Evolutionary conservation across 2,888 invertebrate genomes (phyloP).

Genomic region (Subacronicta megacephala): DNA sequence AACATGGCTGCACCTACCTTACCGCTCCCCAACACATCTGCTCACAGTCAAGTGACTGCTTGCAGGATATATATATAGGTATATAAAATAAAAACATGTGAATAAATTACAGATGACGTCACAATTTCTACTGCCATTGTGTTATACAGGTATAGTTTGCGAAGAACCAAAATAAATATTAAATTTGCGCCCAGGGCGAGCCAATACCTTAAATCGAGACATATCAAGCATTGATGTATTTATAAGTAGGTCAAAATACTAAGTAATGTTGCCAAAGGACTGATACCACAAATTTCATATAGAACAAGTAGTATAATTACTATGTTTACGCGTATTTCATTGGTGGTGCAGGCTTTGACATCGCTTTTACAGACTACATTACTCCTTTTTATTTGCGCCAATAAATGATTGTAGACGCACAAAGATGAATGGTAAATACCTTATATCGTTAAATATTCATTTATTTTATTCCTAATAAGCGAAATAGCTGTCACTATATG

Average conservation of each 20-base stretch:
- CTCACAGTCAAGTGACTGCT: no score
- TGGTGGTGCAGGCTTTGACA: slow-evolving; percentile 31
- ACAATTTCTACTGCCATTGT: no score
- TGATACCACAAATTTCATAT: neutral
- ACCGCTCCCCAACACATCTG: no score
- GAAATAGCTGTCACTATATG: slow-evolving; percentile 2
- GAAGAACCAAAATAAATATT: no score
- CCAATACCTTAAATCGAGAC: no score
- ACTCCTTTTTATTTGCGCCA: neutral
- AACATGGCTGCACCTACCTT: no score
- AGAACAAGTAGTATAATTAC: slow-evolving; percentile 7
- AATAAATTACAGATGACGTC: no score
- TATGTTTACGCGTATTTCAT: slow-evolving; percentile 26
- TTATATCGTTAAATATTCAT: neutral
- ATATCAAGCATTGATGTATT: no score
- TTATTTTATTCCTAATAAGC: slow-evolving; percentile 14
- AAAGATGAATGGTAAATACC: neutral
- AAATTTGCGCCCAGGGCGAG: no score
- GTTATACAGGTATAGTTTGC: no score
- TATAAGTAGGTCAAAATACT: neutral
- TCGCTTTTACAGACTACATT: neutral
- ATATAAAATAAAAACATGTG: no score
- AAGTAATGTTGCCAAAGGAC: neutral
- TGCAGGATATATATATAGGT: no score
- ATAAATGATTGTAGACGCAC: neutral